Percentiles rank a stretch among this genome's conserved stretches.
These are phyloP conservation scores for Menura novaehollandiae DNA, from an alignment of 2,113 vertebrate species.

Conservation along the genomic window DNA sequence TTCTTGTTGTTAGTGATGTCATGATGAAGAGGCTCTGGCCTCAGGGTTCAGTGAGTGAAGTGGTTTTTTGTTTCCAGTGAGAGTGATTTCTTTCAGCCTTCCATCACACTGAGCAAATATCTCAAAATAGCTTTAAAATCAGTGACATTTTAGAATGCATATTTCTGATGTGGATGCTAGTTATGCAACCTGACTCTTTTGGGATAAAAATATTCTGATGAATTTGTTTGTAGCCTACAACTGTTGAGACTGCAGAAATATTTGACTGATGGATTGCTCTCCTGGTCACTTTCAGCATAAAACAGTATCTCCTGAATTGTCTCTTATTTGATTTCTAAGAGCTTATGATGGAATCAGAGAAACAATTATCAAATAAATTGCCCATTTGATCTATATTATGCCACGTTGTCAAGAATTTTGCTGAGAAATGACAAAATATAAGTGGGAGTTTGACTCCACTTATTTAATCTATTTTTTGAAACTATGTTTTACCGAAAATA, in stretches of 20 bases:
- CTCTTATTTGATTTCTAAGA: not conserved
- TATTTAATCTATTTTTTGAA: not conserved
- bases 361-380: not conserved
- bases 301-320: not conserved
- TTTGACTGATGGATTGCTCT: not conserved
- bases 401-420: not conserved
- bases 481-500: not conserved
- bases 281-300: not conserved
- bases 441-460: not conserved
- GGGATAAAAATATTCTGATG: not conserved
- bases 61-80: not conserved
- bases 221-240: not conserved
- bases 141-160: not conserved
- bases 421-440: not conserved
- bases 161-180: not conserved
- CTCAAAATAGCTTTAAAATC: constrained; percentile 8
- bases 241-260: not conserved
- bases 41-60: not conserved
- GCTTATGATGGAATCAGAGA: not conserved
- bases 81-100: not conserved
- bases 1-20: not conserved
- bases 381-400: not conserved
- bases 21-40: not conserved
- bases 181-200: not conserved
- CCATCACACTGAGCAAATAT: not conserved